Evolutionary conservation across 2,113 vertebrate species (phyloP), one percentile per base, ranked within the genome.

Genomic region (Nothoprocta pentlandii): DNA sequence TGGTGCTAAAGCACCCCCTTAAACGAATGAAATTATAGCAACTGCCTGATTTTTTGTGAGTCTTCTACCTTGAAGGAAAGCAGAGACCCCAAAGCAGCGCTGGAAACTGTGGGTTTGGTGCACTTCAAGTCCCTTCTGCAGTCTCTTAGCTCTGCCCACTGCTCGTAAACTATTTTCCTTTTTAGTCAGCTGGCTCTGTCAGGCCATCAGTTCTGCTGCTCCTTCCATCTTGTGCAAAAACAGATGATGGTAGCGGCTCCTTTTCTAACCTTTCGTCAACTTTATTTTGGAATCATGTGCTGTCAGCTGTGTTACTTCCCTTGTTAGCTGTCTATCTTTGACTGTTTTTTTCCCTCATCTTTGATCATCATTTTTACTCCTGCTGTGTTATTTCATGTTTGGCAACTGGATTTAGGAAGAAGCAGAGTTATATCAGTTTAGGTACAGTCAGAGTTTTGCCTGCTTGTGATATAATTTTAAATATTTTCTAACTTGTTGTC

Each of bases 291-390:
- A 59, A 61, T 47, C 51, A 19, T 9, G 22, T 80, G 19, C 36
- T 61, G 21, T 22, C 51, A 2, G 47, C 5, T 44, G 34, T 8
- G 61, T 67, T 67, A 28, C 0, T 1, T 44, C 41, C 3, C 1
- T 4, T 10, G 9, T 64, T 70, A 10, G 3, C 21, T 5, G 22
- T 85, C 56, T 90, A 85, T 26, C 58, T 61, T 64, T 64, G 25
- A 21, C 14, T 2, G 14, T 2, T 39, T 68, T 78, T 80, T 78
- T 13, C 39, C 16, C 39, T 44, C 5, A 47, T 62, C 26, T 85
- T 68, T 67, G 75, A 20, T 71, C n/a, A 75, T 6, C 4, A 59
- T 68, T 42, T 0, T 44, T 64, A 20, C 26, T 89, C 62, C 39
- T 67, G 6, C 19, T 61, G 11, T 0, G 2, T 74, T 82, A 39